A percentile compares a stretch with the other conserved stretches of the same genome.
These are phyloP conservation scores for Cactoblastis cactorum DNA, from an alignment of 2,888 invertebrate species.

Conservation along the genomic window DNA sequence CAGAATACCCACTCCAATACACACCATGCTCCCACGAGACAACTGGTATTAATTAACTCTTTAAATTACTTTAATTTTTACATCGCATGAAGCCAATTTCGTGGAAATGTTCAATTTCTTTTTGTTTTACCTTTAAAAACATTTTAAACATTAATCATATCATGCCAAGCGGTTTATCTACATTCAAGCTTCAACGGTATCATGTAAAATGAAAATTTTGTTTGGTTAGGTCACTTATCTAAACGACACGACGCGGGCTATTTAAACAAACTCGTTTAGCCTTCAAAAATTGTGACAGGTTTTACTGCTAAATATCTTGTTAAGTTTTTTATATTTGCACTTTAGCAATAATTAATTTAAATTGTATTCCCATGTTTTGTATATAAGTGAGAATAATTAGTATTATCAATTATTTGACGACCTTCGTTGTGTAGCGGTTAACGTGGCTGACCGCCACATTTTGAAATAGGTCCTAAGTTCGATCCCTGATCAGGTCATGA, in stretches of 20 bases:
- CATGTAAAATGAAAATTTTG: neutral
- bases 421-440: too few relatives aligned
- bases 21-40: neutral
- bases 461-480: too few relatives aligned
- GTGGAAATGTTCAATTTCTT: conserved; percentile 3
- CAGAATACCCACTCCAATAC: conserved; percentile 1
- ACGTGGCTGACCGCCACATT: too few relatives aligned
- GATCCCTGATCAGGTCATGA: too few relatives aligned
- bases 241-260: neutral
- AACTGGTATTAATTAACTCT: conserved; percentile 8
- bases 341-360: too few relatives aligned
- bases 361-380: too few relatives aligned
- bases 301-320: too few relatives aligned
- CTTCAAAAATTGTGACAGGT: too few relatives aligned
- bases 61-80: conserved; percentile 4
- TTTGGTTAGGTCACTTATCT: conserved; percentile 1
- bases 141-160: conserved; percentile 3
- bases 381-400: too few relatives aligned
- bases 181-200: neutral
- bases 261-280: too few relatives aligned
- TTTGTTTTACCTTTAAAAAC: conserved; percentile 7
- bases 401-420: too few relatives aligned
- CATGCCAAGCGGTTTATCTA: neutral
- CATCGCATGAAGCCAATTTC: neutral
- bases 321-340: too few relatives aligned